phyloP scores from a whole-genome alignment of 2,113 vertebrate species.

The Ctenodactylus gundi region DNA sequence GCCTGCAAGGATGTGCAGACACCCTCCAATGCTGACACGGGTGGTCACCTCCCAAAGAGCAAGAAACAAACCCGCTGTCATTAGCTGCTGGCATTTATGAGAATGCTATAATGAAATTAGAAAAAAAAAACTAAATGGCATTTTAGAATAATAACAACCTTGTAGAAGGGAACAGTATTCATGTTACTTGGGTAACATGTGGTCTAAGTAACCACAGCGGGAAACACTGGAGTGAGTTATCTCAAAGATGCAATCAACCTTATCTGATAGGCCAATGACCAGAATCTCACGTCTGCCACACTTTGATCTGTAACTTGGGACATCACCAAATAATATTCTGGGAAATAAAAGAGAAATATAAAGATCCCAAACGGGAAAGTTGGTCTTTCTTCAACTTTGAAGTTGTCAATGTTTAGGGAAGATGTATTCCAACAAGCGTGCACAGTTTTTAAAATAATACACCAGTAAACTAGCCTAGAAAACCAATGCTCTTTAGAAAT shows the following conservation, averaged over 20 bases:
- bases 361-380: not conserved
- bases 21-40: conserved; percentile 58
- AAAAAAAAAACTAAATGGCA: conserved; percentile 15
- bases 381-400: not conserved
- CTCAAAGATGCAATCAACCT: not conserved
- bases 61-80: conserved; percentile 49
- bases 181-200: not conserved
- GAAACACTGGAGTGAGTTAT: not conserved
- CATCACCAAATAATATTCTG: not conserved
- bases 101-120: conserved; percentile 58
- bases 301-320: not conserved
- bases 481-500: not conserved
- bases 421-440: not conserved
- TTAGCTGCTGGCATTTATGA: conserved; percentile 48
- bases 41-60: conserved; percentile 74
- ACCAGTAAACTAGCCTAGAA: not conserved
- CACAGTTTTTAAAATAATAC: not conserved
- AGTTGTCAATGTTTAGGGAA: not conserved
- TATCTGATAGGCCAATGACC: not conserved
- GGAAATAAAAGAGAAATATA: conserved; percentile 1
- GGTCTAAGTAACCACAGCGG: not conserved
- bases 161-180: not conserved
- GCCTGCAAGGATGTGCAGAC: conserved; percentile 60
- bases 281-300: not conserved
- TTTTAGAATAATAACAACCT: conserved; percentile 64